Conservation (phyloP, 2,797 vertebrate species). For the Oreochromis mossambicus region DNA sequence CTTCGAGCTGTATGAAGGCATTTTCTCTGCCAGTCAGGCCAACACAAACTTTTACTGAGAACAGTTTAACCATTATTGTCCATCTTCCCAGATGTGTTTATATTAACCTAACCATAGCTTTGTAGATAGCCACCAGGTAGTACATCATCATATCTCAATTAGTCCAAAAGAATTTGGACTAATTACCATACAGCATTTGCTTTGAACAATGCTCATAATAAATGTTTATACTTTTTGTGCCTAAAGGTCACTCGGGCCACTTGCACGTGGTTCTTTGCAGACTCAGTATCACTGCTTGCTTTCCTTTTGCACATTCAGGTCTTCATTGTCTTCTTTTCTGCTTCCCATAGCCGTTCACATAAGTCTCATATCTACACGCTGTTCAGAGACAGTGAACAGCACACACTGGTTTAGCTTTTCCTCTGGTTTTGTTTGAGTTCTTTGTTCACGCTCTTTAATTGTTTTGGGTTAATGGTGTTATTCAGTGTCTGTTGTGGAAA, state of each 20-base stretch:
- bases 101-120: not conserved
- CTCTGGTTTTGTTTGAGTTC: not conserved
- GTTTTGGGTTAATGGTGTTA: slow-evolving; percentile 5
- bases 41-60: rapidly evolving
- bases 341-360: not conserved
- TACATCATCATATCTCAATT: not conserved
- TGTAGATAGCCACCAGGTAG: not conserved
- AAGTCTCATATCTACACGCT: not conserved
- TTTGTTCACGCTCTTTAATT: not conserved
- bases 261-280: not conserved
- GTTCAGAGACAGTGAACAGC: not conserved
- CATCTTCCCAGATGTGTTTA: not conserved
- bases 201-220: not conserved
- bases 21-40: not conserved
- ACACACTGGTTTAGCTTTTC: rapidly evolving
- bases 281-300: not conserved
- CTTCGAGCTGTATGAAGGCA: rapidly evolving
- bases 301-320: rapidly evolving
- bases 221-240: not conserved
- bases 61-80: not conserved
- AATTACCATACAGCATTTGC: rapidly evolving
- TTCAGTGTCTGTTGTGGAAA: not conserved
- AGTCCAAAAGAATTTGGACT: not conserved
- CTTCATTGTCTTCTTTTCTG: not conserved
- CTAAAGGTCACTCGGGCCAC: not conserved